Base-by-base conservation (phyloP, 2,797 vertebrate species). In the Tragopan temminckii region DNA sequence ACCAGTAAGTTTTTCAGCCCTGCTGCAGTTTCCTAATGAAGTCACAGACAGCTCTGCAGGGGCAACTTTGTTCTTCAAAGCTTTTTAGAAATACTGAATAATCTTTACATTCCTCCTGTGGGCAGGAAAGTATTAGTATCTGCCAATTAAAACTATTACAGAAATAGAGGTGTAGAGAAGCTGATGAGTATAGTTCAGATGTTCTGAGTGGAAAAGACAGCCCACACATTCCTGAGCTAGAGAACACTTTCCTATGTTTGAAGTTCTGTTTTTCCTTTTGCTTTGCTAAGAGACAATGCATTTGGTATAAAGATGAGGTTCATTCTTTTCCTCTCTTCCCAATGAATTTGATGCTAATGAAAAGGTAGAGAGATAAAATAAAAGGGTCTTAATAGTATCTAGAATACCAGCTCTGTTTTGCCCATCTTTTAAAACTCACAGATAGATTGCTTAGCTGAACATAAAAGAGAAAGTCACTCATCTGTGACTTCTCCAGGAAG, bases 121-220 rank as follows among this genome's bases (percentile, higher is more conserved):
- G 63, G 61, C 19, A 85, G 68, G n/a, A 66, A 86, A 70, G 52
- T 70, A 67, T 70, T 81, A 69, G 59, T 55, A 76, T 31, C 58
- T 87, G 80, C 67, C 77, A 94, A 20, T 93, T 90, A 93, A 90
- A 86, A 48, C 27, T 43, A 53, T 63, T 45, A 36, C 45, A 79
- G 55, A 84, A 78, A 81, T 4, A 78, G 50, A 91, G 50, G 27
- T 58, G 36, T 36, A 69, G 62, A 58, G 74, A 83, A 89, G 45
- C 69, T 83, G 24, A 81, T 42, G n/a, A 81, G 55, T 48, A 81
- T 15, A 69, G 67, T 55, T 81, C 59, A 66, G 62, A 55, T 35
- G 5, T 67, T 91, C 70, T 38, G 48, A 76, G 45, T 2, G 8
- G 82, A 43, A 35, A 50, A 77, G 62, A 55, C 35, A 64, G 50